Base-by-base conservation (phyloP, 2,113 vertebrate species). In the Pheucticus melanocephalus region DNA sequence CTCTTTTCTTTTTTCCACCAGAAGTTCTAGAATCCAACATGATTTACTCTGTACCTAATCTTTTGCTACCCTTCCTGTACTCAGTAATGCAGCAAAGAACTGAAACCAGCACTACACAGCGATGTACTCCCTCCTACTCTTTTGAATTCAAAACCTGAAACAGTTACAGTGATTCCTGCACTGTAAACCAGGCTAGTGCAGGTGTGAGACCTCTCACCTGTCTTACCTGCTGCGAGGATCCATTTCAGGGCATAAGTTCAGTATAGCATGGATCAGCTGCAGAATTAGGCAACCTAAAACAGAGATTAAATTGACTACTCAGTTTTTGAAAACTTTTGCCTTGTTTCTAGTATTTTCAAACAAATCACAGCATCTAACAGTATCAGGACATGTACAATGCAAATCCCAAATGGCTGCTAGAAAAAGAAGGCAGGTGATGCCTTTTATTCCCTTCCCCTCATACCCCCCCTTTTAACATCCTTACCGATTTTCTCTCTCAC, bases 231-330 rank as follows among this genome's bases (percentile, higher is more conserved):
- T 98, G 71, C 98, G 97, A 47, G 98, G 97, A 96, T 99, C 99
- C 77, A 98, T 98, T 91, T 99, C 99, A 24, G 99, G 98, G 90
- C 98, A 99, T 53, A 99, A 96, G 76, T 99, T 99, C 53, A 99
- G 98, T 86, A 99, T 99, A 8, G 99, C 99, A 81, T 99, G 99
- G 86, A 99, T 99, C 96, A 99, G 95, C 97, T 99, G 99, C 94
- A 99, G 93, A 93, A 99, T 99, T 17, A 99, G 98, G 94, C 98
- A 99, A 37, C 99, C 99, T 99, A 86, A 75, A 95, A 94, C 10
- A 87, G 54, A 93, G 33, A 70, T 28, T 40, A 96, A 96, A 82
- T 15, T 10, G 59, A 7, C 28, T 47, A 14, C 15, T 94, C 56
- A 65, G n/a, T 8, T 63, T 68, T 57, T 9, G 25, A 53, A 64